Evolutionary conservation across 64 coral and sea anemone genomes (phyloP).

Genomic region (Pachyseris speciosa): DNA sequence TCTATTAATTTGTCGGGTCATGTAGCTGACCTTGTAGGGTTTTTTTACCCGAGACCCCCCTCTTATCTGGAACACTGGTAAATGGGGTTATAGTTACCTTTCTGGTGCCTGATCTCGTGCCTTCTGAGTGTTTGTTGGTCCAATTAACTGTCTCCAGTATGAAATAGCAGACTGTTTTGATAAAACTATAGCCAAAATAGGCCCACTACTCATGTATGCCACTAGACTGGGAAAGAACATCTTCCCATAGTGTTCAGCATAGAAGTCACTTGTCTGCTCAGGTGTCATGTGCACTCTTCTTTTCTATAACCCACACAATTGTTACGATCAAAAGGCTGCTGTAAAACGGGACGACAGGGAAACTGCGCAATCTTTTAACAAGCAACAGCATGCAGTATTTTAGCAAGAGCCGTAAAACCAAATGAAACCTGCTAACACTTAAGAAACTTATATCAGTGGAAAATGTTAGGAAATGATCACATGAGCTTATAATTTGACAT

Average conservation of each 20-base stretch:
- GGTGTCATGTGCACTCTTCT: conserved; percentile 96
- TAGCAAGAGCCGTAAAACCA: too few relatives aligned
- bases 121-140: conserved; percentile 97
- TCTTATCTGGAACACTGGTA: not conserved
- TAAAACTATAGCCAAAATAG: conserved; percentile 81
- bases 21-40: too few relatives aligned
- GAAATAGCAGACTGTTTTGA: conserved; percentile 88
- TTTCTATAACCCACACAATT: conserved; percentile 64
- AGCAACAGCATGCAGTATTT: too few relatives aligned
- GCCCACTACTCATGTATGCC: conserved; percentile 98
- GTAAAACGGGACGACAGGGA: not conserved
- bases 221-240: conserved; percentile 99
- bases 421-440: too few relatives aligned
- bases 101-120: conserved; percentile 98
- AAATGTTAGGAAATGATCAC: too few relatives aligned
- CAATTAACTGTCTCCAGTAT: conserved; percentile 98
- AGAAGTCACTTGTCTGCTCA: conserved; percentile 99
- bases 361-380: not conserved
- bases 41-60: not conserved
- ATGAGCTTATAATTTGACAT: too few relatives aligned
- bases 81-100: conserved; percentile 31
- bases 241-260: conserved; percentile 99
- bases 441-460: too few relatives aligned
- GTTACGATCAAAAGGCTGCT: not conserved
- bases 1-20: too few relatives aligned